A percentile compares a stretch with the other conserved stretches of the same genome.
phyloP scores from a whole-genome alignment of 2,888 invertebrate genomes.

The Corbicula japonica region DNA sequence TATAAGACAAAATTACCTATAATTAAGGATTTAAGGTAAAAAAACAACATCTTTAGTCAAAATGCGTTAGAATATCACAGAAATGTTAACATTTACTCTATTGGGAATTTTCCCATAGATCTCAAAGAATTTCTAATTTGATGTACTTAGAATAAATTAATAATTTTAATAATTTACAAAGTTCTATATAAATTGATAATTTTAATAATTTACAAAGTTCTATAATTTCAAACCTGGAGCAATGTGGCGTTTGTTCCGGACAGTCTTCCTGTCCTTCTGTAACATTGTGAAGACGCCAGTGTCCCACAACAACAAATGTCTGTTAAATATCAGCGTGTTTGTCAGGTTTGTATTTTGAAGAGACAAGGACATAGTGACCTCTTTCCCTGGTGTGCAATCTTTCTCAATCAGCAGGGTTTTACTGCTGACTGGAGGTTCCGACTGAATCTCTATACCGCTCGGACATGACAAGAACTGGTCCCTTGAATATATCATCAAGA shows the following conservation, averaged over 20 bases:
- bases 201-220: background rate
- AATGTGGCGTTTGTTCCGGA: conserved; percentile 4
- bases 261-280: background rate
- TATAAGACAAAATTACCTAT: too few species aligned
- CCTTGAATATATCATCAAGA: too few species aligned
- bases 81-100: too few species aligned
- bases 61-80: too few species aligned
- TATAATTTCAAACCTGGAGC: background rate
- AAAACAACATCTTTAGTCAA: too few species aligned
- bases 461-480: conserved; percentile 18
- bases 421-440: conserved; percentile 1
- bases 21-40: too few species aligned
- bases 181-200: background rate
- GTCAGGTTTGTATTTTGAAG: conserved; percentile 11
- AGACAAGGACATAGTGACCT: conserved; percentile 9
- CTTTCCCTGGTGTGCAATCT: conserved; percentile 7
- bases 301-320: conserved; percentile 38
- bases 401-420: conserved; percentile 15
- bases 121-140: too few species aligned
- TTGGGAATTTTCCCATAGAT: too few species aligned
- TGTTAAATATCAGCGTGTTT: conserved; percentile 10
- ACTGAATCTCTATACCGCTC: conserved; percentile 5
- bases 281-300: conserved; percentile 34
- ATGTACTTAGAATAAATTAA: too few species aligned
- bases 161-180: background rate